These are phyloP conservation scores for Orchesella flavescens DNA, from an alignment of 2,888 invertebrate species.

Conservation along the genomic window DNA sequence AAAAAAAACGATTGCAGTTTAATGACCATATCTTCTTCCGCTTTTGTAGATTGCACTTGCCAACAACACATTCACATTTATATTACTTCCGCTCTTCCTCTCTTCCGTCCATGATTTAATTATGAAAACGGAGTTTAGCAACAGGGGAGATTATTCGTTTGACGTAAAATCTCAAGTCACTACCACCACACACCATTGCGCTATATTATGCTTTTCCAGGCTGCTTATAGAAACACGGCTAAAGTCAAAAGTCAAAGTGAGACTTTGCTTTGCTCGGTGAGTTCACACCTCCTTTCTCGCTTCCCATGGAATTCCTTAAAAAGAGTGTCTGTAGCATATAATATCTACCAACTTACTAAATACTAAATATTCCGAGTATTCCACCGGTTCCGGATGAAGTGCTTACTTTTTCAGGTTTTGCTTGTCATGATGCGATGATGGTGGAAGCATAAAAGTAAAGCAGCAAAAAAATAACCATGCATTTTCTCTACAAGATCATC, in stretches of 20 bases:
- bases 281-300: conserved; percentile 44
- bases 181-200: conserved; percentile 9
- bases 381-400: conserved; percentile 41
- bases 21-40: neutral
- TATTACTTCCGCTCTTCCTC: conserved; percentile 43
- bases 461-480: conserved; percentile 20
- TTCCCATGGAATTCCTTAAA: conserved; percentile 13
- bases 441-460: neutral
- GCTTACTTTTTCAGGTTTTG: conserved; percentile 19
- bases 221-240: neutral
- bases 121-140: conserved; percentile 31
- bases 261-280: neutral
- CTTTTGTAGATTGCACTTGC: conserved; percentile 9
- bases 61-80: conserved; percentile 18
- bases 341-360: conserved; percentile 38
- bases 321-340: neutral
- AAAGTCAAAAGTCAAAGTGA: conserved; percentile 3
- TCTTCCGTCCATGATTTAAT: conserved; percentile 50
- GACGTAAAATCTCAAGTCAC: conserved; percentile 27
- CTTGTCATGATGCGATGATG: conserved; percentile 20
- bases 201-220: conserved; percentile 1
- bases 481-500: conserved; percentile 40
- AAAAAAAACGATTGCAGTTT: neutral
- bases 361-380: conserved; percentile 46
- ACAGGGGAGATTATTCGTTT: neutral